phyloP scores from a whole-genome alignment of 2,888 invertebrate genomes.

The Sesia apiformis region DNA sequence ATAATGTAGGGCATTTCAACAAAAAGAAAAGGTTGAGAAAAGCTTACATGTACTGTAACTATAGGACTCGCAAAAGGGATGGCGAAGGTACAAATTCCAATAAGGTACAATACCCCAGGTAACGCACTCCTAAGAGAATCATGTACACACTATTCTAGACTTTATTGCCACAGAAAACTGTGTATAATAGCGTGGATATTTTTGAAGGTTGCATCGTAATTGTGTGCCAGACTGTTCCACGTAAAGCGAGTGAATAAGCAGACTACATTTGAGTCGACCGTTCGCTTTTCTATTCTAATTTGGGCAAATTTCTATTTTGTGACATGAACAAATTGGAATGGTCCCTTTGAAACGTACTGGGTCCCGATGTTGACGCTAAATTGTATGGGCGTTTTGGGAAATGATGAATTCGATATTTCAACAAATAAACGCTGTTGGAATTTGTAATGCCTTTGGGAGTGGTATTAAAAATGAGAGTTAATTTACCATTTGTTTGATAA shows the following conservation, averaged over 20 bases:
- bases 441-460: not conserved
- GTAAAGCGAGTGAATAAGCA: constrained; percentile 42
- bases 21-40: constrained; percentile 47
- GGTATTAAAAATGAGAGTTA: no score
- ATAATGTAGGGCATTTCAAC: constrained; percentile 39
- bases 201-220: no score
- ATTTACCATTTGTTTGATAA: no score
- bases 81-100: constrained; percentile 56
- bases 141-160: not conserved
- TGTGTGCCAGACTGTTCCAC: constrained; percentile 11
- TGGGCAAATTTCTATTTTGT: constrained; percentile 50
- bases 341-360: constrained; percentile 25
- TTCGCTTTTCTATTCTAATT: constrained; percentile 41
- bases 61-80: constrained; percentile 36
- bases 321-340: constrained; percentile 49
- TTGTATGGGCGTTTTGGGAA: not conserved
- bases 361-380: not conserved
- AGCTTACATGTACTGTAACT: constrained; percentile 25
- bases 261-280: constrained; percentile 31
- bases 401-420: not conserved
- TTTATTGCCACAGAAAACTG: no score
- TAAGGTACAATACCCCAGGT: constrained; percentile 23
- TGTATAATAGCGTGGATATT: no score
- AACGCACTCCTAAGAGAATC: not conserved
- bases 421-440: not conserved